These are phyloP conservation scores for Globia sparganii DNA, from an alignment of 2,888 invertebrate genomes.

Conservation along the genomic window DNA sequence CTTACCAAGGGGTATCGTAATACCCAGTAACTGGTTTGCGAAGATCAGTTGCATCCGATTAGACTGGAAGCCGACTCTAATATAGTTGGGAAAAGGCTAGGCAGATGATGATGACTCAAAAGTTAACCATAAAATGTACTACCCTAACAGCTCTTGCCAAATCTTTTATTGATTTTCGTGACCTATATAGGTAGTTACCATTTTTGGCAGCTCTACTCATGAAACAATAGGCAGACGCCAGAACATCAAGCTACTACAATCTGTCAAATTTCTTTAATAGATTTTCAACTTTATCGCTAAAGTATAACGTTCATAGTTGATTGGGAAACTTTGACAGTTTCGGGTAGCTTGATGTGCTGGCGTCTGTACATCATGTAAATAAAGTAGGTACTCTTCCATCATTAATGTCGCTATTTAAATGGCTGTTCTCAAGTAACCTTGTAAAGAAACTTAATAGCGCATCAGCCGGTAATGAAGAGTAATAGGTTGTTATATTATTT, in stretches of 20 bases:
- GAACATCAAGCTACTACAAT: no score
- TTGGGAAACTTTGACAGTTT: no score
- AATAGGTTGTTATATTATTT: slow-evolving; percentile 36
- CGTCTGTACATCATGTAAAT: slow-evolving; percentile 23
- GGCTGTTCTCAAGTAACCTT: slow-evolving; percentile 3
- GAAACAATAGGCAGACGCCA: slow-evolving; percentile 12
- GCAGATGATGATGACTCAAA: no score
- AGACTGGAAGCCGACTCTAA: no score
- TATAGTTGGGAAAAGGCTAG: no score
- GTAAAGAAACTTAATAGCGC: slow-evolving; percentile 39
- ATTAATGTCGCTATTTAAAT: slow-evolving; percentile 23
- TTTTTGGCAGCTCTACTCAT: slow-evolving; percentile 1
- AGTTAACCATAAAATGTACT: not conserved
- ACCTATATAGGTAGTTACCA: not conserved
- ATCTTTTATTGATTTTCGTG: not conserved
- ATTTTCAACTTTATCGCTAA: no score
- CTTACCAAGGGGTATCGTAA: no score
- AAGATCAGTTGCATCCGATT: no score
- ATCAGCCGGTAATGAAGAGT: slow-evolving; percentile 29
- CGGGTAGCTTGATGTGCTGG: no score
- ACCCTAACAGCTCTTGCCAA: not conserved
- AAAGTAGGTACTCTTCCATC: not conserved
- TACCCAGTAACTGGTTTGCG: no score
- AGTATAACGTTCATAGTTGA: no score
- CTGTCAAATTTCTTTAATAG: no score